Percentiles rank a stretch among this genome's conserved stretches.
Conservation (phyloP, 2,113 vertebrate genomes). For the Aix galericulata region DNA sequence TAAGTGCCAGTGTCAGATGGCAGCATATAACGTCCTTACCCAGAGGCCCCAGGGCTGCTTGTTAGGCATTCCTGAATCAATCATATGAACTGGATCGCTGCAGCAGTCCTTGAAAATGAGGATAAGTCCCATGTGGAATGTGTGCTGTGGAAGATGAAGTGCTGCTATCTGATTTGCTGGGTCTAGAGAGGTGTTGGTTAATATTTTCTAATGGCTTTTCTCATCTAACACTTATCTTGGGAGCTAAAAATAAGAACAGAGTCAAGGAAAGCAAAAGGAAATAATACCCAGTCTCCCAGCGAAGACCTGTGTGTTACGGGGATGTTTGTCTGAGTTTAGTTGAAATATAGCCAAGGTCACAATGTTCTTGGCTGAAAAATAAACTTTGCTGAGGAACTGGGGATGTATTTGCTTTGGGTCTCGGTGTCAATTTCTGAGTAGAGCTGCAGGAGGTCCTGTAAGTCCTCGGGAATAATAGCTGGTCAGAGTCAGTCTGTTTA, state of each 20-base stretch:
- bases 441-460: neutral
- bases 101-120: conserved; percentile 19
- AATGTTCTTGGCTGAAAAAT: neutral
- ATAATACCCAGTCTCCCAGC: neutral
- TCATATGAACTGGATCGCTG: neutral
- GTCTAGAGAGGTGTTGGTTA: neutral
- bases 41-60: neutral
- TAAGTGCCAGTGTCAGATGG: neutral
- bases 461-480: neutral
- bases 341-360: neutral
- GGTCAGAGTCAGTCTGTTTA: neutral
- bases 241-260: conserved; percentile 34
- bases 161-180: neutral
- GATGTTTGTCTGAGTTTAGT: neutral
- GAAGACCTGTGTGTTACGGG: neutral
- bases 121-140: neutral
- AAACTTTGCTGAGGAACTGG: neutral
- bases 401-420: neutral
- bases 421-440: neutral
- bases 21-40: fast-evolving
- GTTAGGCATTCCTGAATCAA: neutral
- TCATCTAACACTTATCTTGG: conserved; percentile 14
- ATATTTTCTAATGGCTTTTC: conserved; percentile 22
- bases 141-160: neutral
- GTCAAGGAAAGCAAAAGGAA: conserved; percentile 4